Evolutionary conservation across 2,797 vertebrate species (phyloP).

Genomic region (Spinus olivaceus): DNA sequence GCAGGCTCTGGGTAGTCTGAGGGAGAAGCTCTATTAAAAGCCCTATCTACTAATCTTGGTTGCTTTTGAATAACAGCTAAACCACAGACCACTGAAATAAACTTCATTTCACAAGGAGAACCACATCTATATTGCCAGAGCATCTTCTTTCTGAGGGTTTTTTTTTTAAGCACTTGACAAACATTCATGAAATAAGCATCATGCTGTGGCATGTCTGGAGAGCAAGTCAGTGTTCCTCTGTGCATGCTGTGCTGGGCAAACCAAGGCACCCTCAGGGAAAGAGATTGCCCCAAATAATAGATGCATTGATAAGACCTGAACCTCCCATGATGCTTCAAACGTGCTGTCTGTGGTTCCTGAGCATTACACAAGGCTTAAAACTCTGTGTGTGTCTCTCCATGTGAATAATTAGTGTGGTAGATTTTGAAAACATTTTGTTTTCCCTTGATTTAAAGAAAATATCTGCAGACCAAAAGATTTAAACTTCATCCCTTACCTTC

Average conservation of each 20-base stretch:
- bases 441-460: not conserved
- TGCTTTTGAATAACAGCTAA: slow-evolving; percentile 61
- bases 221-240: slow-evolving; percentile 35
- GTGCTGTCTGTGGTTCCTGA: not conserved
- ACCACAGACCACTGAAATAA: slow-evolving; percentile 63
- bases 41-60: slow-evolving; percentile 47
- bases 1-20: slow-evolving; percentile 32
- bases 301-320: slow-evolving; percentile 51
- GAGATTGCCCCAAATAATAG: slow-evolving; percentile 58
- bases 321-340: slow-evolving; percentile 48
- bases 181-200: slow-evolving; percentile 40
- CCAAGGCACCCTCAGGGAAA: slow-evolving; percentile 16
- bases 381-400: not conserved
- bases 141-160: not conserved
- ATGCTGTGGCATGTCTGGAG: slow-evolving; percentile 37
- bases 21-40: slow-evolving; percentile 49
- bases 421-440: not conserved
- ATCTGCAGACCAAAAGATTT: not conserved
- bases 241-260: slow-evolving; percentile 4
- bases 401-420: not conserved
- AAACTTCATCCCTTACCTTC: not conserved
- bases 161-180: slow-evolving; percentile 23
- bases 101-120: slow-evolving; percentile 35
- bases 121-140: slow-evolving; percentile 40
- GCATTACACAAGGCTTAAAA: not conserved